Evolutionary conservation across 2,888 invertebrate genomes (phyloP).

Genomic region (Mylabris sibirica): DNA sequence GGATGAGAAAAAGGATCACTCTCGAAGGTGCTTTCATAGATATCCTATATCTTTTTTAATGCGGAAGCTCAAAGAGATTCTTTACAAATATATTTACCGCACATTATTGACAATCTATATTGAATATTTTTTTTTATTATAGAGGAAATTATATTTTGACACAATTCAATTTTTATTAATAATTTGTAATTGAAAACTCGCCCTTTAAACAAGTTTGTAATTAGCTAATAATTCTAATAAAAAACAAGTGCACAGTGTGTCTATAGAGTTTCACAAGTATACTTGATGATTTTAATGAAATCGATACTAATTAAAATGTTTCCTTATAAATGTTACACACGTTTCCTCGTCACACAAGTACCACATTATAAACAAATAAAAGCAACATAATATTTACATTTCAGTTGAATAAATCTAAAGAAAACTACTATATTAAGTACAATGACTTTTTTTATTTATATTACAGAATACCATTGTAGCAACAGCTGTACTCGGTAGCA

Average conservation of each 20-base stretch:
- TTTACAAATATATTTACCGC: neutral
- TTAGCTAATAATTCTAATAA: too few relatives aligned
- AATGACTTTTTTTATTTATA: too few relatives aligned
- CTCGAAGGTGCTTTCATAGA: conserved; percentile 1
- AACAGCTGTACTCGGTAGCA: too few relatives aligned
- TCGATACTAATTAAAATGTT: neutral
- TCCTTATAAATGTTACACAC: neutral
- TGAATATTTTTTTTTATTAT: neutral
- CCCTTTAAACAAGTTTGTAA: too few relatives aligned
- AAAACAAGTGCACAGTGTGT: too few relatives aligned
- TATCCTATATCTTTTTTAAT: neutral
- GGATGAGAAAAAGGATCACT: neutral
- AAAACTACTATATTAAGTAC: too few relatives aligned
- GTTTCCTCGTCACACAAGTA: neutral
- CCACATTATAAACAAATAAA: neutral
- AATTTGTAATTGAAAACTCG: too few relatives aligned
- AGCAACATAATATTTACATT: neutral
- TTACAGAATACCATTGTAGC: too few relatives aligned
- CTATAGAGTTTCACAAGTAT: neutral
- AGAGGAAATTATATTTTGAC: neutral
- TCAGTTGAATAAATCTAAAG: too few relatives aligned
- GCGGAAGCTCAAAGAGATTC: neutral
- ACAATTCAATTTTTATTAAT: neutral
- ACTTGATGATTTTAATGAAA: neutral
- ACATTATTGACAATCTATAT: neutral